Evolutionary conservation across 2,888 invertebrate species (phyloP).

Genomic region (Xanthostigma xanthostigma): DNA sequence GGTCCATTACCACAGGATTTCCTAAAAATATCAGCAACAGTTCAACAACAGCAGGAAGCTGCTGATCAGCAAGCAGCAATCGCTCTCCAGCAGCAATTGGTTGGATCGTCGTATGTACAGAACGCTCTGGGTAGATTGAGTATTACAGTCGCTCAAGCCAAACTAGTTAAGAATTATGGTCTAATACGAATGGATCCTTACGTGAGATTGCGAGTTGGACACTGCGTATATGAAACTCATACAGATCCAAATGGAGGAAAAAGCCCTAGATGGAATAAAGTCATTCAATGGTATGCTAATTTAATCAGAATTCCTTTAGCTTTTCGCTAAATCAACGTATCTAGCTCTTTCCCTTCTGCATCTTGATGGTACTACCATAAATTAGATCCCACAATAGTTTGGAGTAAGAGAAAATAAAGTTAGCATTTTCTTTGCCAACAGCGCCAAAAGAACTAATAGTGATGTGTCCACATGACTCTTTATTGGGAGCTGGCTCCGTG

Average conservation of each 20-base stretch:
- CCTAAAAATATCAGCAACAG: conserved; percentile 39
- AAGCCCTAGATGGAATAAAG: conserved; percentile 92
- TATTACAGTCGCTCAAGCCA: conserved; percentile 80
- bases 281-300: conserved; percentile 64
- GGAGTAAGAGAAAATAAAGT: no score
- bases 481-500: no score
- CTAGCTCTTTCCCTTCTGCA: no score
- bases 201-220: conserved; percentile 80
- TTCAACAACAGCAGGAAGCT: conserved; percentile 52
- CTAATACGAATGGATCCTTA: conserved; percentile 94
- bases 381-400: no score
- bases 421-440: no score
- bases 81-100: conserved; percentile 51
- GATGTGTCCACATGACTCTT: no score
- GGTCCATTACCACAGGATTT: conserved; percentile 70
- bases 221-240: conserved; percentile 89
- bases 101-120: conserved; percentile 29
- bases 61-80: conserved; percentile 66
- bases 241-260: conserved; percentile 91
- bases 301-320: background rate
- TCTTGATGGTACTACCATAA: no score
- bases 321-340: background rate
- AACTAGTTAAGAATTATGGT: conserved; percentile 88
- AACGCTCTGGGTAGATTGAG: conserved; percentile 55
- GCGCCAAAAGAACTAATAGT: no score